phyloP scores from a whole-genome alignment of 2,113 vertebrate species.

The Sorex araneus region DNA sequence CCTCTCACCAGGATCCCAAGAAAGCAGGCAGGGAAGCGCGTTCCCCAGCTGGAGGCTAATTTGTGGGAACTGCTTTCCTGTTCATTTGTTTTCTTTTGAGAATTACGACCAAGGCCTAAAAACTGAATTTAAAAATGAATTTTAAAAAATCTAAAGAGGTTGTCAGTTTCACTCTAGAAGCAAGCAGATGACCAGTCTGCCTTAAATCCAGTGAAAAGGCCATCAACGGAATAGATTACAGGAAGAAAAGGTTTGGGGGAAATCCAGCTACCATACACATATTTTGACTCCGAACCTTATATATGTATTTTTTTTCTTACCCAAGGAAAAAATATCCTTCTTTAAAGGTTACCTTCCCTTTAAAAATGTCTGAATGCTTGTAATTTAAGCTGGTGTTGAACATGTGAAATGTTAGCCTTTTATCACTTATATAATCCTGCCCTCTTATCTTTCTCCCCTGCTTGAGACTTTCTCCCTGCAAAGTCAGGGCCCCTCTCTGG shows the following conservation, averaged over 20 bases:
- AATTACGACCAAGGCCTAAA: not conserved
- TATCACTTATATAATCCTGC: constrained; percentile 24
- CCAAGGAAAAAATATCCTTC: constrained; percentile 22
- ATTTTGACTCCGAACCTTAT: constrained; percentile 50
- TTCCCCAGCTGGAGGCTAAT: constrained; percentile 28
- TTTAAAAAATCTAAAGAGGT: constrained; percentile 40
- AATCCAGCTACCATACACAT: constrained; percentile 10
- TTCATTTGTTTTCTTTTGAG: constrained; percentile 48
- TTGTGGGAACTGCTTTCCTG: constrained; percentile 7
- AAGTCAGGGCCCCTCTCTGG: not conserved
- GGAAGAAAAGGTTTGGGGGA: constrained; percentile 45
- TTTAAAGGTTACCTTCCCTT: constrained; percentile 71
- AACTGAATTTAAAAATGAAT: too few species aligned
- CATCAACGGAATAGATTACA: not conserved
- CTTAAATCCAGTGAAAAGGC: constrained; percentile 8
- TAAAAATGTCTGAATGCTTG: constrained; percentile 42
- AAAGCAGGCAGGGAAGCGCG: not conserved
- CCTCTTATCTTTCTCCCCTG: not conserved
- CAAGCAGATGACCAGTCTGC: not conserved
- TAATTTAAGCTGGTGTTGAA: not conserved
- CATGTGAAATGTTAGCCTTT: constrained; percentile 56
- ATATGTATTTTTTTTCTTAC: constrained; percentile 49
- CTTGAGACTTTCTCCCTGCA: not conserved
- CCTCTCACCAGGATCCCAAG: not conserved
- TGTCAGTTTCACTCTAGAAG: constrained; percentile 33